These are phyloP conservation scores for Channa maculata DNA, from an alignment of 2,113 vertebrate species.

Conservation along the genomic window DNA sequence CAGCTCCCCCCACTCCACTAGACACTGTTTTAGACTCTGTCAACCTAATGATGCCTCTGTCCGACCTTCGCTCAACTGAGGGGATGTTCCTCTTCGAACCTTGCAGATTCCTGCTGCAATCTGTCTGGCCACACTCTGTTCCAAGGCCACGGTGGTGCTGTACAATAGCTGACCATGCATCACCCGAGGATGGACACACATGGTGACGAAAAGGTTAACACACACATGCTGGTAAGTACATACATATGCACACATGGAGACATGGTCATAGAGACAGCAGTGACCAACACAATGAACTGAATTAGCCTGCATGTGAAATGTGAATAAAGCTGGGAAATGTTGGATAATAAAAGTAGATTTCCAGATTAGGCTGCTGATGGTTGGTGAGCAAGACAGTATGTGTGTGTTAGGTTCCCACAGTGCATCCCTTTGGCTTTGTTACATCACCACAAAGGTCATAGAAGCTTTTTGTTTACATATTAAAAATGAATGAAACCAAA, in stretches of 20 bases:
- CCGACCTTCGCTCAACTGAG: constrained; percentile 71
- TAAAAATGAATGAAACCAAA: background rate
- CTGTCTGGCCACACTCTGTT: constrained; percentile 57
- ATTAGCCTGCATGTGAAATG: constrained; percentile 29
- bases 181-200: constrained; percentile 36
- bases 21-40: constrained; percentile 67
- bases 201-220: constrained; percentile 14
- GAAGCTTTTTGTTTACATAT: background rate
- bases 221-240: background rate
- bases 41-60: constrained; percentile 71
- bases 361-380: background rate
- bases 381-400: too few species aligned
- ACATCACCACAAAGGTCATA: too few species aligned
- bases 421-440: too few species aligned
- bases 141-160: constrained; percentile 64
- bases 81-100: constrained; percentile 59
- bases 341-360: constrained; percentile 22
- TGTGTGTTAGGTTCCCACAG: too few species aligned
- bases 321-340: constrained; percentile 30
- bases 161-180: constrained; percentile 58
- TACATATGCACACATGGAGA: background rate
- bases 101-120: constrained; percentile 51
- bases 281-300: constrained; percentile 38
- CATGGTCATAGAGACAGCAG: background rate
- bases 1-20: constrained; percentile 42